A percentile compares a stretch with the other conserved stretches of the same genome.
phyloP scores from a whole-genome alignment of 1,140 invertebrate genomes.

The Sycophaga agraensis region DNA sequence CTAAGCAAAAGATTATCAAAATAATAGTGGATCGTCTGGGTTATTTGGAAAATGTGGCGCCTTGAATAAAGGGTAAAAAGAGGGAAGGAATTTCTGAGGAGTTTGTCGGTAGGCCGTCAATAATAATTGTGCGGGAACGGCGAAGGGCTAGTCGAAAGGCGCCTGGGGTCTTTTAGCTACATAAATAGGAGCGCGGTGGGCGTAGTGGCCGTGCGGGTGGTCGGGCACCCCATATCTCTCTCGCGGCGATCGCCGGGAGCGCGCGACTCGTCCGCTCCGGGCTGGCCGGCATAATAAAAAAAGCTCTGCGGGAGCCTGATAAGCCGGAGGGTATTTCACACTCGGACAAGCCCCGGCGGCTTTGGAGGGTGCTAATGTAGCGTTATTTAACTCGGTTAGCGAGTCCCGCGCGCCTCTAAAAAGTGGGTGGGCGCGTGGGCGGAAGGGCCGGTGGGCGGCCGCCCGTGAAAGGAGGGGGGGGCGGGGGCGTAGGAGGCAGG shows the following conservation, averaged over 20 bases:
- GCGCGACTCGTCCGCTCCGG: not conserved
- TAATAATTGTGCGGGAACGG: no score
- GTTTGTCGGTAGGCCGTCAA: no score
- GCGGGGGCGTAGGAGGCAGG: constrained; percentile 40
- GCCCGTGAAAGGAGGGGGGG: constrained; percentile 52
- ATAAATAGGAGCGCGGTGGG: constrained; percentile 14
- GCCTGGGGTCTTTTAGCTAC: not conserved
- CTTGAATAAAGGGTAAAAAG: no score
- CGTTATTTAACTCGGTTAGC: constrained; percentile 59
- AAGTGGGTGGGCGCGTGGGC: constrained; percentile 27
- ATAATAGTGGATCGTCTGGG: no score
- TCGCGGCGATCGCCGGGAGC: not conserved
- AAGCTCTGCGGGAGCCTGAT: constrained; percentile 49
- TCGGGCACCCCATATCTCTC: no score
- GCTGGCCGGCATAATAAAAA: constrained; percentile 40
- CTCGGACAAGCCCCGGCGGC: constrained; percentile 48
- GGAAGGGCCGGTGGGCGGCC: constrained; percentile 49
- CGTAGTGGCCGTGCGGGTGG: no score
- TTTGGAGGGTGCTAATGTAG: constrained; percentile 50
- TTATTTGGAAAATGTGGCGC: no score
- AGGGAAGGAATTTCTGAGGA: no score
- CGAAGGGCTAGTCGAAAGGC: no score
- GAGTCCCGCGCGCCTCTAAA: not conserved
- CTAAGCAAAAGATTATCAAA: no score
- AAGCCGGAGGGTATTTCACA: constrained; percentile 58